Evolutionary conservation across 2,113 vertebrate species (phyloP), one percentile per base, ranked within the genome.

Genomic region (Rhinolophus sinicus): DNA sequence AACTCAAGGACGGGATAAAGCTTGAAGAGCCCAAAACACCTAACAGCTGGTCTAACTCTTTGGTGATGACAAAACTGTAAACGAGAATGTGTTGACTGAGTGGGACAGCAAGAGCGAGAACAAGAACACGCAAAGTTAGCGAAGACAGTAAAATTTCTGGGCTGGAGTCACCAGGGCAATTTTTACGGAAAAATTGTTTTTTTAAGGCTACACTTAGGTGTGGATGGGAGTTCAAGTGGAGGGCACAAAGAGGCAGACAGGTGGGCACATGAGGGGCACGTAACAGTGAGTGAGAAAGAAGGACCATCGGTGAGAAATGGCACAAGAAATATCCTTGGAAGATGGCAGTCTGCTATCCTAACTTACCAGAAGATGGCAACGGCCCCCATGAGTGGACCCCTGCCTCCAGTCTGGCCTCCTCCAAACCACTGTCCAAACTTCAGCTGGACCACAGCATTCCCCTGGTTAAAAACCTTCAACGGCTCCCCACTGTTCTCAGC

Each of bases 231-330:
- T 64, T 47, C 28, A 30, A 18, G 26, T 10, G 44, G 13, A 19
- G 7, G 62, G 2, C 47, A 81, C 5, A n/a, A 35, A 40, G 40
- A 30, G 8, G 12, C n/a, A 91, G 54, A 24, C 58, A 22, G 56
- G 30, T 0, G 33, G n/a, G 11, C 12, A 0, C 12, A 26, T 9
- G 12, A 60, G 35, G 24, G 21, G 12, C 2, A 8, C 12, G 11
- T 40, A 52, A 35, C 33, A 16, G 33, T 15, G 8, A 58, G 19
- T 0, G 33, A 50, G 35, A 72, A 38, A 62, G 21, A 13, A 65
- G 73, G 28, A 35, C 33, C 9, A 0, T 16, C 47, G 19, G 4
- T 0, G 0, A 18, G 50, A 86, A 44, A 28, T 4, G 26, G 21
- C 3, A 14, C 4, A 9, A 67, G 70, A 77, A n/a, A 62, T 21